These are phyloP conservation scores for Agonum fuliginosum DNA, from an alignment of 2,888 invertebrate genomes.

Conservation along the genomic window DNA sequence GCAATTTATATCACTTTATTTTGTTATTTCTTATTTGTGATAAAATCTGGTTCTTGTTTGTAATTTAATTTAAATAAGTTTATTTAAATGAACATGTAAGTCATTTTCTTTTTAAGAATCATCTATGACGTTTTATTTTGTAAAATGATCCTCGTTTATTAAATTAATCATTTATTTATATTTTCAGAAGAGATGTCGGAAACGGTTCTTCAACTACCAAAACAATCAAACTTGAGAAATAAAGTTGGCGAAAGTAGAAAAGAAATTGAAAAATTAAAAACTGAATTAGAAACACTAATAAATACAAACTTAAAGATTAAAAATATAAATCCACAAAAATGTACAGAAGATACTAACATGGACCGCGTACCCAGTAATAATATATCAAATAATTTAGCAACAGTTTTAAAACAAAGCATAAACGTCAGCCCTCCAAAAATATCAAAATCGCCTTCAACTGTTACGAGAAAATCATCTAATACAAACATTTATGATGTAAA, in stretches of 20 bases:
- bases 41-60: neutral
- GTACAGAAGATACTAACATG: neutral
- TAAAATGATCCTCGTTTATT: too few relatives aligned
- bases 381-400: conserved; percentile 12
- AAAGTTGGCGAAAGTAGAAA: conserved; percentile 67
- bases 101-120: too few relatives aligned
- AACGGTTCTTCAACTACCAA: conserved; percentile 6
- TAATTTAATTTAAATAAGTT: neutral
- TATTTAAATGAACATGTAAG: conserved; percentile 19
- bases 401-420: conserved; percentile 24
- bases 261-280: conserved; percentile 69
- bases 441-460: neutral
- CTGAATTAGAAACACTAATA: conserved; percentile 68
- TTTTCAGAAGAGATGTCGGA: conserved; percentile 27
- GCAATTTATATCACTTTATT: neutral
- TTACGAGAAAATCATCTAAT: conserved; percentile 17
- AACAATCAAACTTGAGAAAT: conserved; percentile 46
- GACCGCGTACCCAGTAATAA: neutral
- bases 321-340: neutral
- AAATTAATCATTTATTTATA: neutral
- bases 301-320: conserved; percentile 64
- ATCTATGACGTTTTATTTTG: too few relatives aligned
- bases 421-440: conserved; percentile 10
- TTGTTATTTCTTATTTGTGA: neutral
- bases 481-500: conserved; percentile 36